Conservation (phyloP, 2,888 invertebrate genomes). For the Apocheima hispidaria region DNA sequence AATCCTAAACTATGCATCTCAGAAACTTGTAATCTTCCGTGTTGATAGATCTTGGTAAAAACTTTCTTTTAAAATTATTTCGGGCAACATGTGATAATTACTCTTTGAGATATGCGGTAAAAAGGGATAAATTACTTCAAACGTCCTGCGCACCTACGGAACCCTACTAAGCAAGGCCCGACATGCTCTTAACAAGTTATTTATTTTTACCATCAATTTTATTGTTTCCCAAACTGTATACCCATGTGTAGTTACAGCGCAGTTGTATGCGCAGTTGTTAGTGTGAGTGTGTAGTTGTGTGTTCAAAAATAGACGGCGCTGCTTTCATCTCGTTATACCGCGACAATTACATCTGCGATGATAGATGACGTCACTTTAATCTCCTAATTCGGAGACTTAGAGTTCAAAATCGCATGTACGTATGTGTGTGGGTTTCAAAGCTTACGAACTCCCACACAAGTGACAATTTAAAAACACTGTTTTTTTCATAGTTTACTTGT, state of each 20-base stretch:
- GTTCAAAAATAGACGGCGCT: conserved; percentile 71
- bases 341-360: conserved; percentile 76
- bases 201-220: background rate
- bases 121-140: too few species aligned
- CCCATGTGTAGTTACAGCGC: conserved; percentile 30
- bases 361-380: conserved; percentile 70
- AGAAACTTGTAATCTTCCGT: too few species aligned
- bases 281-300: too few species aligned
- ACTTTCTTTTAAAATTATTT: too few species aligned
- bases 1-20: too few species aligned
- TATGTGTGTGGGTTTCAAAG: background rate
- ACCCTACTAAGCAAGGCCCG: too few species aligned
- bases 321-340: conserved; percentile 82
- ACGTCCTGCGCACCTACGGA: too few species aligned
- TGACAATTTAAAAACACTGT: conserved; percentile 15
- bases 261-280: too few species aligned
- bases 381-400: conserved; percentile 64
- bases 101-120: too few species aligned
- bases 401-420: conserved; percentile 57
- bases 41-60: too few species aligned
- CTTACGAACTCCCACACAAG: conserved; percentile 7
- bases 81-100: too few species aligned
- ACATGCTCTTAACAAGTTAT: too few species aligned
- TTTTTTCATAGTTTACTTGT: conserved; percentile 21
- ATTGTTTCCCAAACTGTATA: conserved; percentile 14